These are phyloP conservation scores for Pachypanchax playfairii DNA, from an alignment of 2,113 vertebrate species.

Conservation along the genomic window DNA sequence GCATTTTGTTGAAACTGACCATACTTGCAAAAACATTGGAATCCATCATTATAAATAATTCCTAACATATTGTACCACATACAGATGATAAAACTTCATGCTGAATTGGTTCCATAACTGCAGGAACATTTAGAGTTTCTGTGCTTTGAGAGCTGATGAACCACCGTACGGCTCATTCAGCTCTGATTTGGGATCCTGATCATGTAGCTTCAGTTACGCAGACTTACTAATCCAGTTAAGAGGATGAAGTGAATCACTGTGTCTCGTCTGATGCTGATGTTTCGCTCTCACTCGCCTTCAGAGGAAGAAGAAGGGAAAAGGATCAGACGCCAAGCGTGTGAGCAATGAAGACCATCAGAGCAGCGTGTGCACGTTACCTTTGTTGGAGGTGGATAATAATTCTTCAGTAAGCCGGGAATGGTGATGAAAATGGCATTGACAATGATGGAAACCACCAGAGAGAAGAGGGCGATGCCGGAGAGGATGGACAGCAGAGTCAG, in stretches of 20 bases:
- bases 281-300: slow-evolving; percentile 2
- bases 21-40: too few species aligned
- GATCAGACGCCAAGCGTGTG: not conserved
- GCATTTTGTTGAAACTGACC: too few species aligned
- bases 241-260: slow-evolving; percentile 3
- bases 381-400: slow-evolving; percentile 67
- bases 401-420: slow-evolving; percentile 73
- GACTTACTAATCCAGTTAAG: not conserved
- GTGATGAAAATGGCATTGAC: slow-evolving; percentile 72
- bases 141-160: slow-evolving; percentile 6
- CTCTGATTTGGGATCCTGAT: not conserved
- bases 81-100: not conserved
- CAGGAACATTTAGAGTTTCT: not conserved
- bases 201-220: not conserved
- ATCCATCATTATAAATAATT: not conserved
- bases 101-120: not conserved
- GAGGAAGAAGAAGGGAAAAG: not conserved
- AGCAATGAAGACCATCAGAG: not conserved
- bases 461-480: slow-evolving; percentile 79
- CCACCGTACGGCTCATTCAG: slow-evolving; percentile 2
- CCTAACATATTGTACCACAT: not conserved
- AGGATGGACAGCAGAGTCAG: slow-evolving; percentile 83
- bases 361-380: slow-evolving; percentile 26
- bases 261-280: slow-evolving; percentile 10
- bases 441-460: slow-evolving; percentile 75